These are phyloP conservation scores for Hesperia comma DNA, from an alignment of 2,888 invertebrate species.

Conservation along the genomic window DNA sequence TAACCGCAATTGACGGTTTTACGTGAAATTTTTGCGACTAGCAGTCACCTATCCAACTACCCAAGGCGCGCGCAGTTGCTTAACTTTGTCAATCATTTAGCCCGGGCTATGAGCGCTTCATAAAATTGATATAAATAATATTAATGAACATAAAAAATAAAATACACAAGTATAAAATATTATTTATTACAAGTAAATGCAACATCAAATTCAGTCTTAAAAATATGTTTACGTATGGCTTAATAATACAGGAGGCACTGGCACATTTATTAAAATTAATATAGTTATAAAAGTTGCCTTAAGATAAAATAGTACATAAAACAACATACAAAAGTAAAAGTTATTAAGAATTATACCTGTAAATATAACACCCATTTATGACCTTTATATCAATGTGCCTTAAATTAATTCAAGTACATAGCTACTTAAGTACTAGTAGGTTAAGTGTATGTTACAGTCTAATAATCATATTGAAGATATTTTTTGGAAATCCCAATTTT, in stretches of 20 bases:
- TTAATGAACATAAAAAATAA: background rate
- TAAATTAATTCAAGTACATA: conserved; percentile 9
- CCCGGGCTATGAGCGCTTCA: too few species aligned
- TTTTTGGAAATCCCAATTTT: background rate
- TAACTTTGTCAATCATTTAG: too few species aligned
- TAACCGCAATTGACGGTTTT: too few species aligned
- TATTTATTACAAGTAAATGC: conserved; percentile 76
- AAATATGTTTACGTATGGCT: conserved; percentile 67
- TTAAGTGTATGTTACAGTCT: conserved; percentile 1
- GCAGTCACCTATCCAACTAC: too few species aligned
- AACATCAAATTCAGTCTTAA: conserved; percentile 80
- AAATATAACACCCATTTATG: conserved; percentile 21
- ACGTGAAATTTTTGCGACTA: too few species aligned
- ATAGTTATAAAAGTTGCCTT: conserved; percentile 20
- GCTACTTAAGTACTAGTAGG: conserved; percentile 8
- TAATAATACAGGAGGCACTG: conserved; percentile 77
- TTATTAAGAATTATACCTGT: conserved; percentile 49
- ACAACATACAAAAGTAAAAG: conserved; percentile 42
- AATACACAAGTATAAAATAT: conserved; percentile 34
- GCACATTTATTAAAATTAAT: conserved; percentile 57
- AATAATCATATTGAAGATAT: background rate
- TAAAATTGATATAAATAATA: too few species aligned
- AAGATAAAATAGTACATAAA: conserved; percentile 46
- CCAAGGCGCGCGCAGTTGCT: too few species aligned
- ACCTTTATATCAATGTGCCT: conserved; percentile 13